Conservation (phyloP, 2,113 vertebrate genomes). For the Calyptomena viridis region DNA sequence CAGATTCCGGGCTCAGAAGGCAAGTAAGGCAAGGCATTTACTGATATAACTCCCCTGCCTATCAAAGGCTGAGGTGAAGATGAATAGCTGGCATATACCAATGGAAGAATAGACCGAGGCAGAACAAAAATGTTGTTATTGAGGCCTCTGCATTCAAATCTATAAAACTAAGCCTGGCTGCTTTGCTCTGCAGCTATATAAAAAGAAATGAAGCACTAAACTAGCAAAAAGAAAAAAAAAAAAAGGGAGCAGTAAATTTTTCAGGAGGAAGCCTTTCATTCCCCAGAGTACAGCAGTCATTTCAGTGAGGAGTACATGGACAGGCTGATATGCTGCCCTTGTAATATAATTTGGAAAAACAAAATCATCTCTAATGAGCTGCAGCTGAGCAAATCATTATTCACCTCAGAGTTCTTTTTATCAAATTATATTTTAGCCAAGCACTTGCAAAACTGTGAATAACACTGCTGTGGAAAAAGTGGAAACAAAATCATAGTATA, state of each 20-base stretch:
- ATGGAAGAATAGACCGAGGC: neutral
- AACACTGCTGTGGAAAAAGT: neutral
- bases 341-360: constrained; percentile 60
- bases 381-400: constrained; percentile 65
- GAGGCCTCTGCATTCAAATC: neutral
- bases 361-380: constrained; percentile 62
- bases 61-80: neutral
- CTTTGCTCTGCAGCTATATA: neutral
- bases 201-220: constrained; percentile 38
- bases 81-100: neutral
- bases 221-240: neutral
- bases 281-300: neutral
- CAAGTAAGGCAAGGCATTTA: neutral
- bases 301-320: constrained; percentile 6
- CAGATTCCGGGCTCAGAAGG: neutral
- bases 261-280: constrained; percentile 29
- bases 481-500: constrained; percentile 35
- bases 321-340: constrained; percentile 16
- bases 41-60: neutral
- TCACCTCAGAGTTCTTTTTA: constrained; percentile 63
- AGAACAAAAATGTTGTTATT: neutral
- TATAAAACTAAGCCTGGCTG: neutral
- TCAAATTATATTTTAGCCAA: constrained; percentile 61
- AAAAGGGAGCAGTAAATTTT: constrained; percentile 21
- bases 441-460: constrained; percentile 32